phyloP scores from a whole-genome alignment of 2,797 vertebrate species.

The Semaprochilodus insignis region DNA sequence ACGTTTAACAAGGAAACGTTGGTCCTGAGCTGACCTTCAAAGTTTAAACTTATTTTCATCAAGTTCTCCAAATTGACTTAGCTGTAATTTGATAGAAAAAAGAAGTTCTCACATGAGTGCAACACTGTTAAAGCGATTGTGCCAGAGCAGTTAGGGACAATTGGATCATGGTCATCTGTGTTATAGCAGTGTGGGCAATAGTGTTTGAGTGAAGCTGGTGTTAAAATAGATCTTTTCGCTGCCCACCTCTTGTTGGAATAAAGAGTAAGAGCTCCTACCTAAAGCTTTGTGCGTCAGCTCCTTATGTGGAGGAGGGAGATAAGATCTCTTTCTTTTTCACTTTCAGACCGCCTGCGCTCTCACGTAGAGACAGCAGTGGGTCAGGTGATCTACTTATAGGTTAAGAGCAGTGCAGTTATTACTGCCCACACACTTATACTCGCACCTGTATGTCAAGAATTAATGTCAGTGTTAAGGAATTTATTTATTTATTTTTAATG shows the following conservation, averaged over 20 bases:
- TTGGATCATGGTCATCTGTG: not conserved
- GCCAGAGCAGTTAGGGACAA: not conserved
- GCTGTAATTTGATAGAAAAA: not conserved
- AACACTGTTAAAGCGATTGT: not conserved
- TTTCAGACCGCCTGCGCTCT: not conserved
- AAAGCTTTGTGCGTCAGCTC: not conserved
- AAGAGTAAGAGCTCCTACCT: not conserved
- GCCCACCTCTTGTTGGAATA: not conserved
- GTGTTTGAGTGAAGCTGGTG: constrained; percentile 1
- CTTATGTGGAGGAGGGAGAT: not conserved
- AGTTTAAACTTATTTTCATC: not conserved
- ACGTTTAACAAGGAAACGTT: not conserved
- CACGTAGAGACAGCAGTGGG: not conserved
- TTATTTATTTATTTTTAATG: not conserved
- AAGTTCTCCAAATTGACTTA: not conserved
- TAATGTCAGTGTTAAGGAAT: not conserved
- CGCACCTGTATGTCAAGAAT: not conserved
- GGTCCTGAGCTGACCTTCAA: not conserved
- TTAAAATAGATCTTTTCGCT: not conserved
- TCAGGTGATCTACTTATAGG: constrained; percentile 15
- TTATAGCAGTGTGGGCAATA: not conserved
- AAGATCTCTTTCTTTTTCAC: constrained; percentile 2
- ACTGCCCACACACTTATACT: not conserved
- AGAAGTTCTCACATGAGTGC: not conserved
- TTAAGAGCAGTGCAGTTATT: not conserved